These are phyloP conservation scores for Prunella strophiata DNA, from an alignment of 2,797 vertebrate genomes.

Conservation along the genomic window DNA sequence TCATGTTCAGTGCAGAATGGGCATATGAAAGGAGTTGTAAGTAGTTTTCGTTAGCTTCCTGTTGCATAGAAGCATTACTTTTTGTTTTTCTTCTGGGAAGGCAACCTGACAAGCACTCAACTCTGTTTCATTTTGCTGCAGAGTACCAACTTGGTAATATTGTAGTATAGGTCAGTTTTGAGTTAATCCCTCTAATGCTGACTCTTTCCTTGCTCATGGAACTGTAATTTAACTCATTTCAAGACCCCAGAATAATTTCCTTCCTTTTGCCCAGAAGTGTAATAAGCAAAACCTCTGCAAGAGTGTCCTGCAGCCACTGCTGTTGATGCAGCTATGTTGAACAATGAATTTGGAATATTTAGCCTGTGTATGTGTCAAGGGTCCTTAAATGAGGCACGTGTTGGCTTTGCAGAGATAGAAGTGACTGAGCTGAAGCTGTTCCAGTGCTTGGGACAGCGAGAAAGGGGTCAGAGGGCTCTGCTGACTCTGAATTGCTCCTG, in stretches of 20 bases:
- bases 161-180: not conserved
- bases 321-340: rapidly evolving
- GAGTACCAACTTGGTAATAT: not conserved
- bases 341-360: not conserved
- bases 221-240: not conserved
- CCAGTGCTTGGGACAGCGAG: not conserved
- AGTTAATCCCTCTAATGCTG: not conserved
- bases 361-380: not conserved
- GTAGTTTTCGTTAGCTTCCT: not conserved
- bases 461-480: conserved; percentile 14
- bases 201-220: not conserved
- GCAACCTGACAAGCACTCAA: not conserved
- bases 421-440: not conserved
- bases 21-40: not conserved
- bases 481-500: not conserved
- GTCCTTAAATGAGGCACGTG: not conserved
- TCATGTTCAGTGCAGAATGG: not conserved
- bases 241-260: not conserved
- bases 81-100: not conserved
- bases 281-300: rapidly evolving
- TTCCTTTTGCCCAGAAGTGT: not conserved
- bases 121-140: not conserved
- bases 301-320: not conserved
- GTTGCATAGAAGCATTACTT: not conserved
- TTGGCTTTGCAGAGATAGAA: not conserved